Evolutionary conservation across 2,113 vertebrate species (phyloP).

Genomic region (Ginglymostoma cirratum): DNA sequence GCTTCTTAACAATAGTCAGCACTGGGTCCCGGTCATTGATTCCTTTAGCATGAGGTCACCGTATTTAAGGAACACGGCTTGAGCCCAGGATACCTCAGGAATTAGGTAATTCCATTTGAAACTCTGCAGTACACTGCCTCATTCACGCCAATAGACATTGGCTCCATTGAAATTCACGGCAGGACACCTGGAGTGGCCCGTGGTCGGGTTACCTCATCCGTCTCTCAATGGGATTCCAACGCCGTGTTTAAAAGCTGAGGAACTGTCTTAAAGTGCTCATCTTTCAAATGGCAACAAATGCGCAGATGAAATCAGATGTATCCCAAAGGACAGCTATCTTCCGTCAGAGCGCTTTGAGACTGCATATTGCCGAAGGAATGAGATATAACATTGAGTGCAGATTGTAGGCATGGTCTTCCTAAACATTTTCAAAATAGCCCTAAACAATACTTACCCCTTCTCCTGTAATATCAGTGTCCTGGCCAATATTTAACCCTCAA

Average conservation of each 20-base stretch:
- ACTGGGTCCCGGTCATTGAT: neutral
- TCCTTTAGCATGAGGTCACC: conserved; percentile 26
- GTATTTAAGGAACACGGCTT: neutral
- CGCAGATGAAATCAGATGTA: neutral
- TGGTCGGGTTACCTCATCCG: neutral
- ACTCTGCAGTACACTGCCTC: neutral
- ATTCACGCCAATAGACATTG: neutral
- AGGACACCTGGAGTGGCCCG: neutral
- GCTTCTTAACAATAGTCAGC: neutral
- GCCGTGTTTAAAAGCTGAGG: neutral
- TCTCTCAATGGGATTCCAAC: conserved; percentile 17
- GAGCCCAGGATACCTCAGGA: neutral
- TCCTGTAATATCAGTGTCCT: neutral
- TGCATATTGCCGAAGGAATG: neutral
- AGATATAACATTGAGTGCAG: neutral
- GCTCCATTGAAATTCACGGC: neutral
- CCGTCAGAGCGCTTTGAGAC: neutral
- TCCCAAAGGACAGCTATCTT: neutral
- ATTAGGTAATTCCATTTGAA: conserved; percentile 13
- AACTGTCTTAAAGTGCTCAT: neutral
- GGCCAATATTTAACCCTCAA: neutral
- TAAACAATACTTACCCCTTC: neutral
- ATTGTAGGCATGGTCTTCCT: neutral
- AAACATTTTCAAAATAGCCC: neutral
- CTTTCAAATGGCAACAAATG: conserved; percentile 20